Evolutionary conservation across 1,140 invertebrate genomes (phyloP), one percentile per base, ranked within the genome.

Genomic region (Caenorhabditis briggsae): DNA sequence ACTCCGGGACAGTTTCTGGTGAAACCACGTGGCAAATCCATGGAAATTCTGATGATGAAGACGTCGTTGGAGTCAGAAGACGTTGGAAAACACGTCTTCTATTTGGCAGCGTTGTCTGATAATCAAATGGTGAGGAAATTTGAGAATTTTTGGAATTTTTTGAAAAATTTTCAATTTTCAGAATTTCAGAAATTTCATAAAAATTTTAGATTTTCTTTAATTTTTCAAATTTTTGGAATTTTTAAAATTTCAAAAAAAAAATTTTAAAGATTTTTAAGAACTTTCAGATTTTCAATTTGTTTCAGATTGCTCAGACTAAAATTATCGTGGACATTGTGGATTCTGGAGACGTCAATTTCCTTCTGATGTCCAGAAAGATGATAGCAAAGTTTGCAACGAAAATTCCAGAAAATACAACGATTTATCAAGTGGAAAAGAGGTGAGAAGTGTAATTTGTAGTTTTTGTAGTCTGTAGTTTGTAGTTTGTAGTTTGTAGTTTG

Each of bases 371-470:
- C 5, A 50, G 11, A 23, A 78, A 78, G 14, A 12, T 11, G 43
- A 78, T 11, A 9, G 70, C 23, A 23, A 25, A 12, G 2, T 78
- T 78, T n/a, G 20, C 18, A 20, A 7, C 46, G 0, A 11, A 33
- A 11, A 50, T 78, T 50, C 70, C 70, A 23, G 70, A 46, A 2
- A 50, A 78, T 78, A 23, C 70, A 5, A 50, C 46, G 46, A 46
- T 78, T 20, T 78, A 50, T 78, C 46, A 78, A 11, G 46, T 78
- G 18, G n/a, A 48, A 23, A 78, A 78, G 46, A 78, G 70, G 70
- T 78, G 14, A 12, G 70, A 9, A 53, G 6, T 16, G 16, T 12
- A 53, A 3, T 33, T 33, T 33, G 33, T 33, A 33, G 33, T 33
- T 3, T 33, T 33, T 33, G 33, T 33, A 33, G 33, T 33, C n/a